These are phyloP conservation scores for Grantiella picta DNA, from an alignment of 2,113 vertebrate species.

Conservation along the genomic window DNA sequence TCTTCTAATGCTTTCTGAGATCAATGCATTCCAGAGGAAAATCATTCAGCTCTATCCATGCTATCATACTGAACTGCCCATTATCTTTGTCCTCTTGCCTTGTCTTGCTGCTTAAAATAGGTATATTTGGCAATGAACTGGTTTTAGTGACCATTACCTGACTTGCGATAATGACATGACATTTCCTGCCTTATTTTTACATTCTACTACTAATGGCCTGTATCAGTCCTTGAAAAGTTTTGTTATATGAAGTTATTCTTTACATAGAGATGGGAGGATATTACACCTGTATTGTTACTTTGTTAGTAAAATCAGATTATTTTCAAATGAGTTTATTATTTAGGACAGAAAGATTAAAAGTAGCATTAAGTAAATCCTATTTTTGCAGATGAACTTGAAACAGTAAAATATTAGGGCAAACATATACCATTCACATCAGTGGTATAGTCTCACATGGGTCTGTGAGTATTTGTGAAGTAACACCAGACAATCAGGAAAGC, in stretches of 20 bases:
- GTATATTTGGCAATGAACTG: background rate
- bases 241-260: background rate
- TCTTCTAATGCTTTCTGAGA: constrained; percentile 58
- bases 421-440: background rate
- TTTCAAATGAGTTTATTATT: background rate
- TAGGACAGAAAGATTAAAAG: background rate
- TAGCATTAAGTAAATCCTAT: background rate
- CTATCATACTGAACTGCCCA: constrained; percentile 17
- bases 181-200: background rate
- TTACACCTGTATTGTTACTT: background rate
- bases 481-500: background rate
- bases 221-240: background rate
- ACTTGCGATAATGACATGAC: background rate
- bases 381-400: background rate
- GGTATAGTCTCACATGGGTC: background rate
- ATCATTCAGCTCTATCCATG: constrained; percentile 11
- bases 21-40: constrained; percentile 65
- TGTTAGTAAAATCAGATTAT: background rate
- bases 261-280: background rate
- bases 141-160: constrained; percentile 25
- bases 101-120: constrained; percentile 26
- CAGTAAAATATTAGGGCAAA: background rate
- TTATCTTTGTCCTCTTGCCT: constrained; percentile 38
- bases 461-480: background rate
- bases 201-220: background rate